Conservation (phyloP, 2,888 invertebrate species). For the Nebria brevicollis region DNA sequence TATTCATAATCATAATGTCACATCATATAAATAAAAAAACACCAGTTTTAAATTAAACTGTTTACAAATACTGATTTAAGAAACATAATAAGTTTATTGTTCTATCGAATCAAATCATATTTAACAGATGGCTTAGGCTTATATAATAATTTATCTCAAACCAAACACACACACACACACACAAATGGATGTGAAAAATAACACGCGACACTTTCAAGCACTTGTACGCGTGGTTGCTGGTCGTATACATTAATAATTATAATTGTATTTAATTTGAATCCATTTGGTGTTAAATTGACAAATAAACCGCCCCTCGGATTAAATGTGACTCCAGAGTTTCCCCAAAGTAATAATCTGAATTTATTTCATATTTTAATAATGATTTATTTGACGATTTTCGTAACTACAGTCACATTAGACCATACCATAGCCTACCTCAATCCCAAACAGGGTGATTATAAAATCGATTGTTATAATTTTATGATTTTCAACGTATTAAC, state of each 20-base stretch:
- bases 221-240: not conserved
- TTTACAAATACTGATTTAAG: slow-evolving; percentile 28
- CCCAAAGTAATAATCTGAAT: slow-evolving; percentile 30
- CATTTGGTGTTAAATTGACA: not conserved
- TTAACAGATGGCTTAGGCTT: slow-evolving; percentile 30
- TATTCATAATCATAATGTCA: not conserved
- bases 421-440: not conserved
- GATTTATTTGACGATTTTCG: not conserved
- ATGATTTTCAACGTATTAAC: slow-evolving; percentile 35
- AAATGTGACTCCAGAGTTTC: slow-evolving; percentile 21
- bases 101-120: slow-evolving; percentile 21
- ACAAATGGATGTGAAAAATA: not conserved
- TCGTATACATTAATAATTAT: not conserved
- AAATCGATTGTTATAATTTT: slow-evolving; percentile 36
- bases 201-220: not conserved
- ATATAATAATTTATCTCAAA: slow-evolving; percentile 35
- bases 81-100: slow-evolving; percentile 33
- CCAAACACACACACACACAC: slow-evolving; percentile 2
- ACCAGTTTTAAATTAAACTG: slow-evolving; percentile 37
- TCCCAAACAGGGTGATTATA: slow-evolving; percentile 26
- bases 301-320: not conserved
- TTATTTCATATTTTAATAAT: slow-evolving; percentile 23
- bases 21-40: not conserved
- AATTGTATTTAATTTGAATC: not conserved
- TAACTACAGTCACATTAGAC: not conserved